These are phyloP conservation scores for Orthosia gracilis DNA, from an alignment of 2,888 invertebrate genomes.

Conservation along the genomic window DNA sequence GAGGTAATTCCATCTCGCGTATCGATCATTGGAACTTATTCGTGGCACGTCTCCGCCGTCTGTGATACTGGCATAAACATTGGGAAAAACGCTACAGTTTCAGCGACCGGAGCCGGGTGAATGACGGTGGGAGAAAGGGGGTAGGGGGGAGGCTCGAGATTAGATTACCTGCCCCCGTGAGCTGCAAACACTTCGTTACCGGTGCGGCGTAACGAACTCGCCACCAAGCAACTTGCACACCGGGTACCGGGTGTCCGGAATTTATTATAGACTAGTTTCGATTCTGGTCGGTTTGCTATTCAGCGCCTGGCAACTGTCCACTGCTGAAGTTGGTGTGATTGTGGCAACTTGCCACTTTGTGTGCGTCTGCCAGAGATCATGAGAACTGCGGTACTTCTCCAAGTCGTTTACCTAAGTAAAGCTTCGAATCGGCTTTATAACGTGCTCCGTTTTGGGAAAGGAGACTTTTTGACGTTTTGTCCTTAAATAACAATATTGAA, in stretches of 20 bases:
- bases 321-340: slow-evolving; percentile 10
- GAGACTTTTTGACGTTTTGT: too few relatives aligned
- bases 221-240: slow-evolving; percentile 55
- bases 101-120: slow-evolving; percentile 51
- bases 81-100: slow-evolving; percentile 81
- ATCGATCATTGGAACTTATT: slow-evolving; percentile 64
- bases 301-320: slow-evolving; percentile 23
- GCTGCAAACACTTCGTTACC: slow-evolving; percentile 89
- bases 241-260: slow-evolving; percentile 33
- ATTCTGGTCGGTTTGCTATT: slow-evolving; percentile 51
- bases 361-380: neutral
- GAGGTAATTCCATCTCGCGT: slow-evolving; percentile 57
- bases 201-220: slow-evolving; percentile 78
- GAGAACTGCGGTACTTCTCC: neutral
- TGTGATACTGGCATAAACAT: slow-evolving; percentile 88
- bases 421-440: neutral
- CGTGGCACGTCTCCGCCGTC: slow-evolving; percentile 71
- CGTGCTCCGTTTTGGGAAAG: too few relatives aligned
- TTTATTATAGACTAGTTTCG: slow-evolving; percentile 61
- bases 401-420: neutral
- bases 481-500: too few relatives aligned
- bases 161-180: slow-evolving; percentile 89
- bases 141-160: slow-evolving; percentile 72
- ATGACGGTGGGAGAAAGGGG: slow-evolving; percentile 51
- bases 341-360: neutral